Conservation (phyloP, 2,797 vertebrate species). For the Syncerus caffer region DNA sequence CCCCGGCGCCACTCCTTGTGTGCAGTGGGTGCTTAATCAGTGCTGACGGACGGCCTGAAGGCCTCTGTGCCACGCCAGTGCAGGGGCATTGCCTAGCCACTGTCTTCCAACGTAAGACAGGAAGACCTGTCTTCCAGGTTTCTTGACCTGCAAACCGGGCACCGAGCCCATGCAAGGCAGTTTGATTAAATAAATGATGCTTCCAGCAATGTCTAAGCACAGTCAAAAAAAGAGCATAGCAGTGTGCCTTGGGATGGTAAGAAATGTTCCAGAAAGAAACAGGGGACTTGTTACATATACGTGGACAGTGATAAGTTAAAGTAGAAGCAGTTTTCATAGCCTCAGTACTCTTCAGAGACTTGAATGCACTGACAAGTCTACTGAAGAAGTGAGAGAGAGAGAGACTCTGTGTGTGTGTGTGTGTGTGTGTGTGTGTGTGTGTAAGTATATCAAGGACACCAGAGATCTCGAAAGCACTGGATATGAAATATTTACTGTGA, state of each 20-base stretch:
- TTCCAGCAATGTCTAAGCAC: not conserved
- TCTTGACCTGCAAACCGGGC: not conserved
- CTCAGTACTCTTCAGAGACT: not conserved
- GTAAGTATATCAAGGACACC: not conserved
- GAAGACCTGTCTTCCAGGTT: not conserved
- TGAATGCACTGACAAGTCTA: not conserved
- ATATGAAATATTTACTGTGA: not conserved
- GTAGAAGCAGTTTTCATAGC: not conserved
- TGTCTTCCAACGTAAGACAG: not conserved
- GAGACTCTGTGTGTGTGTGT: not conserved
- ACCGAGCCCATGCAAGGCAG: not conserved
- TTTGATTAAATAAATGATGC: not conserved
- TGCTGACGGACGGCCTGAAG: not conserved
- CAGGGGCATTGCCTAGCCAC: not conserved
- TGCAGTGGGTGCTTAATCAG: not conserved
- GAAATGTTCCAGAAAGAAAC: not conserved
- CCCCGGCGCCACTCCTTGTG: not conserved
- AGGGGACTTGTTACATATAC: not conserved
- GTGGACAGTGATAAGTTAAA: not conserved
- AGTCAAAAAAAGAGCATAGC: not conserved
- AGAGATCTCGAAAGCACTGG: not conserved
- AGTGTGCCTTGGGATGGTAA: not conserved
- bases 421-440: not conserved
- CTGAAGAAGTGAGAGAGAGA: not conserved
- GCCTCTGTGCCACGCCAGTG: fast-evolving